Evolutionary conservation across 2,888 invertebrate species (phyloP).

Genomic region (Mimumesa dahlbomi): DNA sequence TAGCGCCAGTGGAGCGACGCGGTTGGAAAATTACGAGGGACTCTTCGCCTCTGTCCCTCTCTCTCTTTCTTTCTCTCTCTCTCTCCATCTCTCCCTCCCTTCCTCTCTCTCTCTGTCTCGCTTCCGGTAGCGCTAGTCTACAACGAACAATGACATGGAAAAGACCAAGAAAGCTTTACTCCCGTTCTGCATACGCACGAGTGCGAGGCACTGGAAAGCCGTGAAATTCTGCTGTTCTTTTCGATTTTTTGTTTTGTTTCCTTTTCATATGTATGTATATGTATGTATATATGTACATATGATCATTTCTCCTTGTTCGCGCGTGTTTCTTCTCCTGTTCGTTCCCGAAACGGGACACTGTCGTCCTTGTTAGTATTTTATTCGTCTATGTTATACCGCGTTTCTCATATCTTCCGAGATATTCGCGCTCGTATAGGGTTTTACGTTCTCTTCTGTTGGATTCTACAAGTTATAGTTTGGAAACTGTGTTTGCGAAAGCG

Average conservation of each 20-base stretch:
- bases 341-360: too few species aligned
- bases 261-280: background rate
- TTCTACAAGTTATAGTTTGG: too few species aligned
- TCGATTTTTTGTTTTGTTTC: background rate
- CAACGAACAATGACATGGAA: constrained; percentile 58
- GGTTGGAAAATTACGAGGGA: constrained; percentile 63
- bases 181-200: constrained; percentile 20
- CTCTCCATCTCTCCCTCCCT: constrained; percentile 43
- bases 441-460: too few species aligned
- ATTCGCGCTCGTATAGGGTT: too few species aligned
- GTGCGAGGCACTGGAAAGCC: background rate
- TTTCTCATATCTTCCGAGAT: too few species aligned
- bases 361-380: too few species aligned
- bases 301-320: too few species aligned
- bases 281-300: too few species aligned
- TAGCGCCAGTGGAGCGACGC: constrained; percentile 43
- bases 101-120: constrained; percentile 39
- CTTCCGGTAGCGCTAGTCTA: constrained; percentile 49
- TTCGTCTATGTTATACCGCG: too few species aligned
- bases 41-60: constrained; percentile 30
- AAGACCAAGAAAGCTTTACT: constrained; percentile 58
- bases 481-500: too few species aligned
- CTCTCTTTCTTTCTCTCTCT: constrained; percentile 24
- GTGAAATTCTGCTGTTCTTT: background rate
- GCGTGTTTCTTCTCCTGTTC: too few species aligned